These are phyloP conservation scores for Melanotaenia trifasciata DNA, from an alignment of 2,797 vertebrate species.

Conservation along the genomic window DNA sequence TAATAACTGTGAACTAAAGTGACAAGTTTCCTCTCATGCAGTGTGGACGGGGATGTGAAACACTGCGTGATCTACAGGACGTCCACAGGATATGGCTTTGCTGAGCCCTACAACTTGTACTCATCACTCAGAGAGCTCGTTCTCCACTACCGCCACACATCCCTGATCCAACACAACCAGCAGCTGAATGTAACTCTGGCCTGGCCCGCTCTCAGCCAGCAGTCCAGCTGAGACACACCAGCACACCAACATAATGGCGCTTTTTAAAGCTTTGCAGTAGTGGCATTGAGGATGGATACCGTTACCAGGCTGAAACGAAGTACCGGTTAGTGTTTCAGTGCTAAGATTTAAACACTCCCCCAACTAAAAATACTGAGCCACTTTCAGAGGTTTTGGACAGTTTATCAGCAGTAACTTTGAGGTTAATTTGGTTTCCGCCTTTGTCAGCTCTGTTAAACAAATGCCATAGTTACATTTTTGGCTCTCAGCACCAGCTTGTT, in stretches of 20 bases:
- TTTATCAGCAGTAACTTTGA: constrained; percentile 3
- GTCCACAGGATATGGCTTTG: constrained; percentile 89
- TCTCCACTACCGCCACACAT: constrained; percentile 92
- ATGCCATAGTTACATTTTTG: too few species aligned
- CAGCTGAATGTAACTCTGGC: constrained; percentile 93
- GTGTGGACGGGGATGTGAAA: constrained; percentile 91
- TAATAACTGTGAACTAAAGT: background rate
- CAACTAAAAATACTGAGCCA: constrained; percentile 21
- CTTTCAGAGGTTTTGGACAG: constrained; percentile 9
- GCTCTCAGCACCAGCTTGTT: background rate
- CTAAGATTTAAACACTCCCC: constrained; percentile 9
- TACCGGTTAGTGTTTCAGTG: constrained; percentile 39
- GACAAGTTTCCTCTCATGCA: constrained; percentile 54
- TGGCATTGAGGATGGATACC: constrained; percentile 36
- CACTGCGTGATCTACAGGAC: constrained; percentile 96
- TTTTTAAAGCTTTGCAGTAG: constrained; percentile 59
- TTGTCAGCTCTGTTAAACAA: background rate
- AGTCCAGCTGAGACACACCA: constrained; percentile 76
- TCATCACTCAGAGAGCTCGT: constrained; percentile 92
- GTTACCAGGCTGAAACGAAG: constrained; percentile 26
- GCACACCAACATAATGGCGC: constrained; percentile 48
- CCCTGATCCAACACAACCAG: constrained; percentile 94
- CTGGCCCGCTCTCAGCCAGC: constrained; percentile 87
- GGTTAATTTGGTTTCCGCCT: background rate
- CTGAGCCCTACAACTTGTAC: constrained; percentile 94